Conservation (phyloP, 2,797 vertebrate species). For the Protonibea diacanthus region DNA sequence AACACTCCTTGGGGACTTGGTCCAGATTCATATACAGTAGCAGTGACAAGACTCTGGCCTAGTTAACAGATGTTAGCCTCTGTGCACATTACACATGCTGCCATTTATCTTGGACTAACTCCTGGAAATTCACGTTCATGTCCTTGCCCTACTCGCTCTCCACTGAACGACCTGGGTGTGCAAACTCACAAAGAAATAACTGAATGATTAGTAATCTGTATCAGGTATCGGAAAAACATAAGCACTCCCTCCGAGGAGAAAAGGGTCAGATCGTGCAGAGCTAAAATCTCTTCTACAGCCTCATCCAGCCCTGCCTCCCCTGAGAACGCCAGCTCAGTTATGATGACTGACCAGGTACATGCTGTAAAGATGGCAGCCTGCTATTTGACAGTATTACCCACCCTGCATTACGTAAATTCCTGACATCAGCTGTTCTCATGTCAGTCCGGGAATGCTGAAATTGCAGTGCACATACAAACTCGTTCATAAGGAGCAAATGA, state of each 20-base stretch:
- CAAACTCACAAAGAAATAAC: neutral
- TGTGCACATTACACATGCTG: slow-evolving; percentile 36
- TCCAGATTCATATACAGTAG: slow-evolving; percentile 75
- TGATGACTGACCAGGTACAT: slow-evolving; percentile 12
- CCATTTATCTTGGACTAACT: slow-evolving; percentile 29
- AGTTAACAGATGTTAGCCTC: slow-evolving; percentile 70
- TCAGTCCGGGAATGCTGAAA: slow-evolving; percentile 45
- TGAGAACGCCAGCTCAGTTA: neutral
- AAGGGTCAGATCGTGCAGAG: neutral
- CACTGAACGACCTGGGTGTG: neutral
- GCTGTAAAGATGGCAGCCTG: slow-evolving; percentile 24
- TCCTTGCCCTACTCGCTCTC: neutral
- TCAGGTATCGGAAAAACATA: neutral
- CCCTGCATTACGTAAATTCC: slow-evolving; percentile 26
- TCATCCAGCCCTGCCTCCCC: neutral
- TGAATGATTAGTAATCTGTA: neutral
- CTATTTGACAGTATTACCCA: slow-evolving; percentile 32
- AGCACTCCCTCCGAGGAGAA: neutral
- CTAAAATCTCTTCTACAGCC: neutral
- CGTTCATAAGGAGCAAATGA: slow-evolving; percentile 17
- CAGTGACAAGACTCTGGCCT: slow-evolving; percentile 65
- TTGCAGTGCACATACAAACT: slow-evolving; percentile 20
- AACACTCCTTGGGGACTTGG: slow-evolving; percentile 72
- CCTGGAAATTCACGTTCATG: slow-evolving; percentile 1
- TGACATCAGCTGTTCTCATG: slow-evolving; percentile 51